A percentile compares a stretch with the other conserved stretches of the same genome.
Conservation (phyloP, 2,888 invertebrate genomes). For the Conus canariensis region DNA sequence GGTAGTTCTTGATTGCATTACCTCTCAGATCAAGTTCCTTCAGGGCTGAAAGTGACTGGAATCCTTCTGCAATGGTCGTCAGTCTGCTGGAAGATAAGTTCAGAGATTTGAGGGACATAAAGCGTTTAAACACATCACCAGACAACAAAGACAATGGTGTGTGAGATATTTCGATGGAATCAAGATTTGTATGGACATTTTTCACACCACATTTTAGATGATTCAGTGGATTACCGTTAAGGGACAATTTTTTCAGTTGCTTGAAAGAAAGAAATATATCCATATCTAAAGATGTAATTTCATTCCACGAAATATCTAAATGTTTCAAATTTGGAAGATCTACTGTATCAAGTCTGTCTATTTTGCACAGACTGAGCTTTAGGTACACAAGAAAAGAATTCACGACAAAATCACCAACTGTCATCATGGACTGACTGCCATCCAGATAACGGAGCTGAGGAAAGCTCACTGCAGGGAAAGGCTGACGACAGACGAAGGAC, state of each 20-base stretch:
- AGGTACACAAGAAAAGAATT: neutral
- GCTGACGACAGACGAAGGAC: constrained; percentile 8
- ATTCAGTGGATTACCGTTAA: neutral
- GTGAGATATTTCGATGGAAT: constrained; percentile 37
- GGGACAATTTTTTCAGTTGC: neutral
- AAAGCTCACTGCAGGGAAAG: neutral
- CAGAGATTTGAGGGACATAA: constrained; percentile 26
- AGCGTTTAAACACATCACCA: constrained; percentile 15
- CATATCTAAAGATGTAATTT: neutral
- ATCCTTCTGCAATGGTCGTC: constrained; percentile 16
- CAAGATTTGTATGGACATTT: neutral
- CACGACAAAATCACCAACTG: neutral
- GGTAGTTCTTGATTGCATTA: constrained; percentile 19
- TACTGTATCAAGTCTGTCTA: neutral
- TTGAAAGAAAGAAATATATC: neutral
- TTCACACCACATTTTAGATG: neutral
- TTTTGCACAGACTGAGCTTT: neutral
- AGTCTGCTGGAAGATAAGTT: constrained; percentile 20
- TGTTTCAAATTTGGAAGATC: constrained; percentile 12
- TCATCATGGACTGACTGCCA: neutral
- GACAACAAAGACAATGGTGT: constrained; percentile 14
- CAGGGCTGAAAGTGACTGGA: constrained; percentile 11
- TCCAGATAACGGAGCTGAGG: constrained; percentile 22
- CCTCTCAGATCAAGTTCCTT: constrained; percentile 23
- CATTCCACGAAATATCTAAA: constrained; percentile 9